These are phyloP conservation scores for Pteruthius melanotis DNA, from an alignment of 2,113 vertebrate genomes.

Conservation along the genomic window DNA sequence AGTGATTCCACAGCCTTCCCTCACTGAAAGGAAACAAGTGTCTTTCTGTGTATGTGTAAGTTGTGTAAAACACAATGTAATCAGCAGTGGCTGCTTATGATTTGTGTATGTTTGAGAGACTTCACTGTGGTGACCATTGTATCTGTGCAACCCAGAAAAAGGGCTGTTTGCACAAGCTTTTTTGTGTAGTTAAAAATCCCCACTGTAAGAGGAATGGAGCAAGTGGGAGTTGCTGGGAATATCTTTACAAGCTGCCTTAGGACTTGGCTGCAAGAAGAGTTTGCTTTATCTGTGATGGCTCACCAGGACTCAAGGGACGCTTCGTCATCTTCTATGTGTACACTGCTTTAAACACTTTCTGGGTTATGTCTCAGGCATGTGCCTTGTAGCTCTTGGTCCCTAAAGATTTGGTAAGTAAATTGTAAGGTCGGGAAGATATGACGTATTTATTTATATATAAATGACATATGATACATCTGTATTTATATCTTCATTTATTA, in stretches of 20 bases:
- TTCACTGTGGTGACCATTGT: accelerated
- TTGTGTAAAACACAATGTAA: neutral
- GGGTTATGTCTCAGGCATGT: neutral
- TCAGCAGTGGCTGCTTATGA: neutral
- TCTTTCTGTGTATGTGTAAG: neutral
- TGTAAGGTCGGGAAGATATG: neutral
- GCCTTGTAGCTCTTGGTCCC: neutral
- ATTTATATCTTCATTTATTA: neutral
- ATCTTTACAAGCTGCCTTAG: neutral
- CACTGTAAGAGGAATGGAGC: neutral
- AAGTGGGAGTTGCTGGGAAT: neutral
- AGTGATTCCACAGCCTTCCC: neutral
- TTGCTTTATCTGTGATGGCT: neutral
- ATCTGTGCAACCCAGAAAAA: neutral
- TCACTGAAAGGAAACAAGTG: accelerated
- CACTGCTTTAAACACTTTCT: neutral
- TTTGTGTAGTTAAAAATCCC: neutral
- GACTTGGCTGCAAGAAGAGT: neutral
- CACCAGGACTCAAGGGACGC: neutral
- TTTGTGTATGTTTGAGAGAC: neutral
- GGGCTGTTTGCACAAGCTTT: neutral
- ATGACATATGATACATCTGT: too few species aligned
- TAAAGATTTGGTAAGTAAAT: neutral
- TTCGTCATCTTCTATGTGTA: neutral
- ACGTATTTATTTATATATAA: neutral